phyloP scores from a whole-genome alignment of 2,797 vertebrate genomes.

The Prunella strophiata region DNA sequence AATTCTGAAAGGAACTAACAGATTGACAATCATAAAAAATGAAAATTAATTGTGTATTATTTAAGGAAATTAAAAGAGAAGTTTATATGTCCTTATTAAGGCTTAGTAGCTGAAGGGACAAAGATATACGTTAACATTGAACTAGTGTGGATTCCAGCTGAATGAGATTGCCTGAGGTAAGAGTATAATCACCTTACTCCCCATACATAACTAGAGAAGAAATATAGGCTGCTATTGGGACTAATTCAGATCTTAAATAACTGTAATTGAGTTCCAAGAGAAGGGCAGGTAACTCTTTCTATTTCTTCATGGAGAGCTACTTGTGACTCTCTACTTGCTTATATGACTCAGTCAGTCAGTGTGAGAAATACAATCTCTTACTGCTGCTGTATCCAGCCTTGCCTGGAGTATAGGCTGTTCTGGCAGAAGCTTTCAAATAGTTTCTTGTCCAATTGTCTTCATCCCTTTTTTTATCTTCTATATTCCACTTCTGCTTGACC shows the following conservation, averaged over 20 bases:
- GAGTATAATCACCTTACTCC: background rate
- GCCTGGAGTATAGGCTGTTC: background rate
- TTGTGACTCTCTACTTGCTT: background rate
- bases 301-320: background rate
- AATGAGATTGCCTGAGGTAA: background rate
- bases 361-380: background rate
- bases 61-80: background rate
- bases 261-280: background rate
- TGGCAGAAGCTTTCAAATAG: background rate
- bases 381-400: background rate
- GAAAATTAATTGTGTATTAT: background rate
- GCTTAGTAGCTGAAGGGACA: background rate
- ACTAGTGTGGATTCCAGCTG: background rate
- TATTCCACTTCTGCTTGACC: background rate
- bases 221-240: background rate
- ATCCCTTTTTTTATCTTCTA: background rate
- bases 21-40: background rate
- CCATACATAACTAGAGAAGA: background rate
- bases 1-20: background rate
- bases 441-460: background rate
- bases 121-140: background rate
- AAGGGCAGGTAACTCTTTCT: background rate
- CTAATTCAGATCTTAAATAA: background rate
- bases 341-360: background rate
- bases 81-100: background rate